Evolutionary conservation across 2,797 vertebrate species (phyloP).

Genomic region (Pampus argenteus): DNA sequence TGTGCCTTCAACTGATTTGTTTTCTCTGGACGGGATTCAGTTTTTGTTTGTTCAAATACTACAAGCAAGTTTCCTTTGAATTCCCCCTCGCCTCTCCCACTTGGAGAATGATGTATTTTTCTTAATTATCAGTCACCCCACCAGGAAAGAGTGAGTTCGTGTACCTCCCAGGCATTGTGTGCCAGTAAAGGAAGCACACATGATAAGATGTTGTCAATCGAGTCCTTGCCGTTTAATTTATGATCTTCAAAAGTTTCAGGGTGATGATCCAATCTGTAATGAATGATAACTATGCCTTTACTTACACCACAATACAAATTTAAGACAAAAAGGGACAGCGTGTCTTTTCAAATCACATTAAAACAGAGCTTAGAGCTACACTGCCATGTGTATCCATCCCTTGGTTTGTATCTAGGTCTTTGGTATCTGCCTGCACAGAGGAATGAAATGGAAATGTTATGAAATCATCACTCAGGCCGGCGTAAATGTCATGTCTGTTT

Average conservation of each 20-base stretch:
- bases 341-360: constrained; percentile 4
- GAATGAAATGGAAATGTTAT: constrained; percentile 12
- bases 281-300: constrained; percentile 4
- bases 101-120: constrained; percentile 39
- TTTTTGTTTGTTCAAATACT: constrained; percentile 38
- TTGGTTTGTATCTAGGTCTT: not conserved
- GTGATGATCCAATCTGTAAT: not conserved
- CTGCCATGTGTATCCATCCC: not conserved
- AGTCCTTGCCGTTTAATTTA: not conserved
- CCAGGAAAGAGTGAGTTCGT: constrained; percentile 31
- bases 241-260: constrained; percentile 7
- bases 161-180: constrained; percentile 2
- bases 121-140: constrained; percentile 42
- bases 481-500: constrained; percentile 46
- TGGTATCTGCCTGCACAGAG: constrained; percentile 16
- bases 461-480: constrained; percentile 32
- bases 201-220: not conserved
- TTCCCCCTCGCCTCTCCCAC: constrained; percentile 20
- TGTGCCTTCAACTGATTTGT: constrained; percentile 26
- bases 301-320: constrained; percentile 3
- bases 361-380: not conserved
- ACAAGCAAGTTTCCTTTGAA: constrained; percentile 21
- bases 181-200: not conserved
- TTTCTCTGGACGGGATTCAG: constrained; percentile 41
- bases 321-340: constrained; percentile 6